Percentiles rank a stretch among this genome's conserved stretches.
phyloP scores from a whole-genome alignment of 2,113 vertebrate genomes.

The Sakesphorus luctuosus region DNA sequence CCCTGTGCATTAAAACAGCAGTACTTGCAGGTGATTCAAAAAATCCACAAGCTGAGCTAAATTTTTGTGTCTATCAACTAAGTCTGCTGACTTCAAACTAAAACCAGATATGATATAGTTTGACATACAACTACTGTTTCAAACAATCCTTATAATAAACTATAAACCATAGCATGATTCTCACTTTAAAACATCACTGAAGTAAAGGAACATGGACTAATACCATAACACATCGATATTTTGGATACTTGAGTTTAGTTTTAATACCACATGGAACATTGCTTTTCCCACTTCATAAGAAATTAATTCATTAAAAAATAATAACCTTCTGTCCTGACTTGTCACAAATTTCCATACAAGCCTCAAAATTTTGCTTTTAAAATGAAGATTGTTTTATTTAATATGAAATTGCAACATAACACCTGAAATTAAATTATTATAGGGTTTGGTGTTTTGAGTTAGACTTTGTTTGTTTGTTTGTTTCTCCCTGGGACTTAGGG shows the following conservation, averaged over 20 bases:
- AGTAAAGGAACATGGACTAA: not conserved
- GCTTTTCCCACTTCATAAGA: not conserved
- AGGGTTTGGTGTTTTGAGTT: accelerated
- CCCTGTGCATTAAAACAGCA: not conserved
- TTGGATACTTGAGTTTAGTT: not conserved
- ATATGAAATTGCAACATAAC: not conserved
- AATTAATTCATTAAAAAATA: not conserved
- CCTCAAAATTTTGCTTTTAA: not conserved
- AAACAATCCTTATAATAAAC: not conserved
- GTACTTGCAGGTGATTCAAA: not conserved
- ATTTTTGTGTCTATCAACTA: not conserved
- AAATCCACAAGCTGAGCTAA: not conserved
- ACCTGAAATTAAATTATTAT: not conserved
- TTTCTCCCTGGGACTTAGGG: not conserved
- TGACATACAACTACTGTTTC: not conserved
- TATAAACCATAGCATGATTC: not conserved
- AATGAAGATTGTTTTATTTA: not conserved
- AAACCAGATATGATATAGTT: not conserved
- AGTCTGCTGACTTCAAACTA: not conserved
- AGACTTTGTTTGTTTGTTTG: not conserved
- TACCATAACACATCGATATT: not conserved
- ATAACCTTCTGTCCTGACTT: not conserved
- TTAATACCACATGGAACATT: not conserved
- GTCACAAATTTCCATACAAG: not conserved
- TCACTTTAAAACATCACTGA: not conserved